Base-by-base conservation (phyloP, 2,113 vertebrate genomes). In the Ochotona princeps region DNA sequence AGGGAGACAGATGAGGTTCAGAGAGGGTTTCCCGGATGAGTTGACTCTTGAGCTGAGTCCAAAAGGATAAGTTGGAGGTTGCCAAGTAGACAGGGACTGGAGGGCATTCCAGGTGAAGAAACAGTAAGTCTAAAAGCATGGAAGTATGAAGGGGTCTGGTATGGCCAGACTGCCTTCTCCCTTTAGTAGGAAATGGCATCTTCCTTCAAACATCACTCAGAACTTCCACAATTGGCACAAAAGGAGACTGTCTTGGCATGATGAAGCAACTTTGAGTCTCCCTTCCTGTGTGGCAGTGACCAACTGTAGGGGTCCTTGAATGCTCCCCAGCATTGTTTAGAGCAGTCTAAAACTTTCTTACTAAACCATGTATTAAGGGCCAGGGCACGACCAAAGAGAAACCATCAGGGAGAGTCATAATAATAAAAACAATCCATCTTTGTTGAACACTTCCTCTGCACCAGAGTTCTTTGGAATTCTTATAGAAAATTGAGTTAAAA, bases 371-470 rank as follows among this genome's bases (percentile, higher is more conserved):
- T 81, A 32, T 54, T 89, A 83, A 90, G 93, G 54, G 14, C 61
- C 66, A 65, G 21, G 14, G 54, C 4, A 28, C 70, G 30, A 70
- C 60, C 84, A 85, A 90, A 90, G 60, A 49, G 74, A 95, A 89
- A 88, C 23, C 30, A 70, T 76, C 8, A n/a, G 35, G 47, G 38
- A 88, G 44, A 83, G 21, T 83, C 87, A 28, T 73, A 54, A n/a
- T 23, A 86, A 91, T 83, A 75, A 70, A 83, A 88, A 60, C 47
- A 81, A 57, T 28, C 63, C 92, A 67, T 11, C n/a, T 96, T 87
- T 90, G n/a, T 90, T 90, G 23, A 67, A 18, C n/a, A 81, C 57
- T 67, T 88, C 69, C 38, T 93, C 32, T 93, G 85, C 93, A 25
- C 38, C 69, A 83, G 74, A 18, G 54, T 57, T 17, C 54, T 57